Evolutionary conservation across 2,797 vertebrate species (phyloP), one percentile per base, ranked within the genome.

Genomic region (Anisognathus igniventris): DNA sequence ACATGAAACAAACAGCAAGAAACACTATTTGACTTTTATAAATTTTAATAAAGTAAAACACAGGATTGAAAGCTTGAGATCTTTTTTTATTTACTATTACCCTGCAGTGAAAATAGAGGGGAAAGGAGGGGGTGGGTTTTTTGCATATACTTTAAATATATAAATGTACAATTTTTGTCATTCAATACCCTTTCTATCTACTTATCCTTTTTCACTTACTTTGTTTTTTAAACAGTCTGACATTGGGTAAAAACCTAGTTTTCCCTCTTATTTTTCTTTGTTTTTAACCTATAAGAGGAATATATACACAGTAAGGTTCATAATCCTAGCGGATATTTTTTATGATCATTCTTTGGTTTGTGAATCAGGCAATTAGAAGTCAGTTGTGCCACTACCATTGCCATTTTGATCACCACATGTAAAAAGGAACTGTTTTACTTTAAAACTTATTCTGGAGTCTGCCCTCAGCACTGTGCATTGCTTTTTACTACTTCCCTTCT

Each of bases 21-120:
- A 94, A 95, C 42, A 91, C 80, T 76, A 73, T 80, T 95, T 91
- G 85, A 77, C 86, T 96, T 94, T 80, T 95, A 92, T 86, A 95
- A 85, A 86, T 84, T 67, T 94, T 92, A 91, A 96, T 92, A 88
- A 94, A 94, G 76, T 78, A 53, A 78, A 96, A 77, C 16, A 73
- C 20, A 77, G 64, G 82, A 75, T 8, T 81, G 81, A 91, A 94
- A 87, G 28, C 64, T 71, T 54, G 45, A 71, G 33, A 21, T 83
- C 56, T 87, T 84, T 73, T 58, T 73, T 72, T 88, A 57, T 85
- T 91, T 92, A 90, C 74, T 85, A 72, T 33, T 81, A 84, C 82
- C 57, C 64, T 62, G 40, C 84, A 88, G 73, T 95, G 58, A 94
- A 94, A 93, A 47, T 9, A 18, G 31, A 22, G 40, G 30, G 5